These are phyloP conservation scores for Lepus townsendii DNA, from an alignment of 2,797 vertebrate genomes.

Conservation along the genomic window DNA sequence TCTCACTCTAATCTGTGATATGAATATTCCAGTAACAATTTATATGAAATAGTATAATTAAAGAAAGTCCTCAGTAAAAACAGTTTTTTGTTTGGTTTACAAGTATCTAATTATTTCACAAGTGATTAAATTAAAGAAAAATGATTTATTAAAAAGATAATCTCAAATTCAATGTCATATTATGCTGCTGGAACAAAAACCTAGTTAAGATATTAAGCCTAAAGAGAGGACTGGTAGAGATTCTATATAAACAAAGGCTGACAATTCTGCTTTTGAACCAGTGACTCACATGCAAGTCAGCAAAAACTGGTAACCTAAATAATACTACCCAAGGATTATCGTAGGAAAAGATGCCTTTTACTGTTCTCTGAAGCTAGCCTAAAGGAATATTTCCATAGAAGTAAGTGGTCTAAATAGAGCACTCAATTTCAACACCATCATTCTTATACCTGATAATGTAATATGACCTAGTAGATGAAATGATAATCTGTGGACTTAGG, in stretches of 20 bases:
- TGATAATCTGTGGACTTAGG: constrained; percentile 12
- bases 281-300: constrained; percentile 54
- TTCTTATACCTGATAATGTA: constrained; percentile 32
- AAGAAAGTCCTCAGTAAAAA: constrained; percentile 64
- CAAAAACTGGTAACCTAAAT: constrained; percentile 69
- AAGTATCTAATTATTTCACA: constrained; percentile 71
- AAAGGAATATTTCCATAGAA: constrained; percentile 55
- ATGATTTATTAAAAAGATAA: constrained; percentile 66
- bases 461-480: constrained; percentile 57
- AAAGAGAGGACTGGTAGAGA: constrained; percentile 36
- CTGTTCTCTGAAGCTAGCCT: constrained; percentile 49
- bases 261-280: constrained; percentile 61
- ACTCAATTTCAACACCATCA: constrained; percentile 12
- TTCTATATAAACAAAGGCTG: constrained; percentile 61
- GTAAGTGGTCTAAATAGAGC: constrained; percentile 61
- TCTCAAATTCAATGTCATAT: constrained; percentile 61
- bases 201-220: constrained; percentile 61
- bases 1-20: constrained; percentile 66
- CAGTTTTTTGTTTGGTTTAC: constrained; percentile 61
- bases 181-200: constrained; percentile 56
- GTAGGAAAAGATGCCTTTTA: constrained; percentile 45
- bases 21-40: constrained; percentile 45
- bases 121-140: constrained; percentile 62
- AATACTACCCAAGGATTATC: constrained; percentile 34
- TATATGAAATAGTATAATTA: constrained; percentile 65